These are phyloP conservation scores for Saccostrea cuccullata DNA, from an alignment of 1,140 invertebrate genomes.

Conservation along the genomic window DNA sequence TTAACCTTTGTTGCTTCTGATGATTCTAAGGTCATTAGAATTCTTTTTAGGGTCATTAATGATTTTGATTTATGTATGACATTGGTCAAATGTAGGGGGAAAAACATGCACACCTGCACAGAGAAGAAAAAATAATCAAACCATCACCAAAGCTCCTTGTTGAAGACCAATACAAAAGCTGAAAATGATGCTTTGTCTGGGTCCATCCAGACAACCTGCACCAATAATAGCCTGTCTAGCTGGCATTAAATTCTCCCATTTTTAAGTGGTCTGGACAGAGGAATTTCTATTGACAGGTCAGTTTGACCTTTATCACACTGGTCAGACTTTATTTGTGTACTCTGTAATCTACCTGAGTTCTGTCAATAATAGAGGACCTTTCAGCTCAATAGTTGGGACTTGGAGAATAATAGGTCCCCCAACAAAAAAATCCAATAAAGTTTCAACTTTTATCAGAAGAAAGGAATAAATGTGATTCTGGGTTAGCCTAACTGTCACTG, in stretches of 20 bases:
- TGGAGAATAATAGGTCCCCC: no score
- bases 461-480: no score
- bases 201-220: slow-evolving; percentile 7
- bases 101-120: not conserved
- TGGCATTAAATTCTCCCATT: not conserved
- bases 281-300: slow-evolving; percentile 22
- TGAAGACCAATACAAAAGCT: not conserved
- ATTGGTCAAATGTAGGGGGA: not conserved
- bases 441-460: no score
- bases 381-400: not conserved
- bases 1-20: no score
- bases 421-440: no score
- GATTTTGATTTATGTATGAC: not conserved
- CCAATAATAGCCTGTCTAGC: slow-evolving; percentile 21
- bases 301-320: not conserved
- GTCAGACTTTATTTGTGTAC: not conserved
- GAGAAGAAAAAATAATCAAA: slow-evolving; percentile 15
- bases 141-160: not conserved
- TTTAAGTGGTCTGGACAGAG: slow-evolving; percentile 14
- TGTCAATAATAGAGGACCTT: not conserved
- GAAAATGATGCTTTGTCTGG: not conserved
- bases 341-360: not conserved
- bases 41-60: not conserved
- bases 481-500: no score
- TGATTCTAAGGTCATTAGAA: not conserved